Evolutionary conservation across 2,888 invertebrate genomes (phyloP).

Genomic region (Eretmocerus hayati): DNA sequence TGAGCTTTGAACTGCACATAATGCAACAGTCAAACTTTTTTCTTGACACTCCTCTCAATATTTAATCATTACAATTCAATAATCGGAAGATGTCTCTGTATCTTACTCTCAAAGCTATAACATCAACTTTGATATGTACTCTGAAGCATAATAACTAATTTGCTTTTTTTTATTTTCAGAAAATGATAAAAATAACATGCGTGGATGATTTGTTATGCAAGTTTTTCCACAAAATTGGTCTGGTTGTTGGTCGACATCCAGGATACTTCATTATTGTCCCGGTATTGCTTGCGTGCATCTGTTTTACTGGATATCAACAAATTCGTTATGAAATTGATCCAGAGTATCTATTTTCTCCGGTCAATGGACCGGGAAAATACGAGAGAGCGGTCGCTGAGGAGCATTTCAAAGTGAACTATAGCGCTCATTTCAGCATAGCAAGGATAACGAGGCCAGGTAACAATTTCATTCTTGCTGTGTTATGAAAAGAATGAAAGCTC

Average conservation of each 20-base stretch:
- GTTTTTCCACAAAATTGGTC: slow-evolving; percentile 74
- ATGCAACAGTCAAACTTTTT: too few relatives aligned
- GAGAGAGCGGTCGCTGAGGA: slow-evolving; percentile 77
- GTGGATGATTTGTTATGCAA: slow-evolving; percentile 75
- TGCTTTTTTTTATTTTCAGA: slow-evolving; percentile 50
- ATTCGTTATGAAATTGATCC: slow-evolving; percentile 87
- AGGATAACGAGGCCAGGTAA: slow-evolving; percentile 81
- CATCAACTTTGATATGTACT: too few relatives aligned
- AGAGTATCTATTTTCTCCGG: slow-evolving; percentile 85
- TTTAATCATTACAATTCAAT: too few relatives aligned
- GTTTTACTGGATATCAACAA: slow-evolving; percentile 81
- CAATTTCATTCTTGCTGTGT: too few relatives aligned
- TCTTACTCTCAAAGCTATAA: too few relatives aligned
- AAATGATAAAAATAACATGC: slow-evolving; percentile 65
- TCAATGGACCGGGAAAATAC: slow-evolving; percentile 75
- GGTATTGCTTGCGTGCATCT: slow-evolving; percentile 70
- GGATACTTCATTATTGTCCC: slow-evolving; percentile 86
- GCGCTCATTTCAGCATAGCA: slow-evolving; percentile 76
- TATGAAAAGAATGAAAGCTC: too few relatives aligned
- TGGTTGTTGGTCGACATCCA: slow-evolving; percentile 71
- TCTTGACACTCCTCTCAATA: too few relatives aligned
- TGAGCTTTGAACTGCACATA: too few relatives aligned
- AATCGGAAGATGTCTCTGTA: too few relatives aligned
- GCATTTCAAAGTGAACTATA: slow-evolving; percentile 82
- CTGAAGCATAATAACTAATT: too few relatives aligned